These are phyloP conservation scores for Mya arenaria DNA, from an alignment of 1,140 invertebrate genomes.

Conservation along the genomic window DNA sequence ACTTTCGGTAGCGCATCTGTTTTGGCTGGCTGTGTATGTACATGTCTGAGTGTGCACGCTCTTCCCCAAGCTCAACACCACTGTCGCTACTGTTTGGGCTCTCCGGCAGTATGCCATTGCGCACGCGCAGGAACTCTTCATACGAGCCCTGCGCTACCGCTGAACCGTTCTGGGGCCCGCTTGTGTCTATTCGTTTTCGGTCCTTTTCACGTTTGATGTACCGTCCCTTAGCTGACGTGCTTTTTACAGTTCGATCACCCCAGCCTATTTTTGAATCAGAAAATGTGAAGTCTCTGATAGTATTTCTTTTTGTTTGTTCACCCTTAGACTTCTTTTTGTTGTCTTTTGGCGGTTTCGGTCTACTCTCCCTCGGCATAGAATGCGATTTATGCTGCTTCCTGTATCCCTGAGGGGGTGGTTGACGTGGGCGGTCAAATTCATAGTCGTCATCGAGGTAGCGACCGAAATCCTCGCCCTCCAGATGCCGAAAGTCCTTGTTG, in stretches of 20 bases:
- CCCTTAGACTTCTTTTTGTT: constrained; percentile 21
- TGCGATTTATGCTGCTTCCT: background rate
- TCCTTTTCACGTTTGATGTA: constrained; percentile 56
- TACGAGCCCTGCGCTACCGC: constrained; percentile 15
- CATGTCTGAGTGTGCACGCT: constrained; percentile 9
- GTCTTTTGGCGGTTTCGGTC: constrained; percentile 21
- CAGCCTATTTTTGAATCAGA: constrained; percentile 55
- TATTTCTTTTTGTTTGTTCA: constrained; percentile 27
- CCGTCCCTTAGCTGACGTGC: constrained; percentile 50
- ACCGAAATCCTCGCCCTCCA: constrained; percentile 47
- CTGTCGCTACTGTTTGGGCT: constrained; percentile 55
- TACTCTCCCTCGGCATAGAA: background rate
- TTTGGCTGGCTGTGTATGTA: constrained; percentile 54
- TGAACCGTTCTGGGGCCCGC: background rate
- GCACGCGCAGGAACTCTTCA: constrained; percentile 40
- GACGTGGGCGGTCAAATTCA: constrained; percentile 18
- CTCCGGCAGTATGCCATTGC: constrained; percentile 29
- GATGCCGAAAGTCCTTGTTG: background rate
- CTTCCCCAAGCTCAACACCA: constrained; percentile 40
- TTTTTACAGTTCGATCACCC: constrained; percentile 51
- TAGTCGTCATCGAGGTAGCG: constrained; percentile 52
- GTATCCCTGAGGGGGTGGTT: background rate
- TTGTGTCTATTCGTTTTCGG: constrained; percentile 6
- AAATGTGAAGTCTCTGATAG: constrained; percentile 53
- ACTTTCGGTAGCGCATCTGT: constrained; percentile 27